A percentile compares a stretch with the other conserved stretches of the same genome.
Conservation (phyloP, 2,113 vertebrate genomes). For the Pungitius pungitius region DNA sequence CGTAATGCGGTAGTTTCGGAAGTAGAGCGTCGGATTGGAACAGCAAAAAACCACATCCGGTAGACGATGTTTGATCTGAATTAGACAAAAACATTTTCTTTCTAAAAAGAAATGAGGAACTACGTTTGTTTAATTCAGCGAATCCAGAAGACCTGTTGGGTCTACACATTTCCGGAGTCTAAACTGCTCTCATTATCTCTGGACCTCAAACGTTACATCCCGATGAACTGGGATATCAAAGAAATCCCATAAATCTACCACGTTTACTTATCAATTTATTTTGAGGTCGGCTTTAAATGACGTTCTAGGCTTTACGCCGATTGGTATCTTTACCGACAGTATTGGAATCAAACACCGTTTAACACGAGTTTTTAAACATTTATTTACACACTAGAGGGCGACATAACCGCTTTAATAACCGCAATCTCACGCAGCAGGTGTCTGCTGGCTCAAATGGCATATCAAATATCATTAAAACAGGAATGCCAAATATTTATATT, state of each 20-base stretch:
- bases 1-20: neutral
- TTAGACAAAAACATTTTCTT: neutral
- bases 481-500: neutral
- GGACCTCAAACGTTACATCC: neutral
- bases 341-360: neutral
- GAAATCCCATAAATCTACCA: neutral
- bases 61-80: neutral
- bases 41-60: neutral
- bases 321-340: neutral
- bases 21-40: neutral
- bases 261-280: neutral
- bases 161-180: neutral
- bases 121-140: no score
- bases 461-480: neutral
- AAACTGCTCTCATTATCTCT: neutral
- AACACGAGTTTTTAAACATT: neutral
- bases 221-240: neutral
- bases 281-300: no score
- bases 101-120: no score
- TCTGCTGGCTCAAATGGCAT: neutral
- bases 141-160: neutral
- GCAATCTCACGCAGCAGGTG: neutral
- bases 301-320: neutral
- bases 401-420: neutral
- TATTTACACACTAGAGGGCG: slow-evolving; percentile 15